These are phyloP conservation scores for Dione juno DNA, from an alignment of 2,888 invertebrate species.

Conservation along the genomic window DNA sequence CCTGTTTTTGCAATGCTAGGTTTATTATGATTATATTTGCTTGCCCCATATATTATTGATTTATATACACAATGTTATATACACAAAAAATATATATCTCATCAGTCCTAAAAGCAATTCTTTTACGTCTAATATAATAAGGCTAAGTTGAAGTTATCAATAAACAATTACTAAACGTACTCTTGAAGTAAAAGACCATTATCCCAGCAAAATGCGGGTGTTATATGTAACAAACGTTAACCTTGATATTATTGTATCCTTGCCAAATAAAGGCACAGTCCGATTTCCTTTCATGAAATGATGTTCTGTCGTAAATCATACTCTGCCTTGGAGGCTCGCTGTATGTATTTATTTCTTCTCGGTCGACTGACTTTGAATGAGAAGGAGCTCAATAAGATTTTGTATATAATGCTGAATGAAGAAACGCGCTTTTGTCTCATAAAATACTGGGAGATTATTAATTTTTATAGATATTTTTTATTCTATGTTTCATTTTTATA, in stretches of 20 bases:
- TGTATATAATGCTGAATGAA: conserved; percentile 49
- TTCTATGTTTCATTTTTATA: conserved; percentile 4
- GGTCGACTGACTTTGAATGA: conserved; percentile 55
- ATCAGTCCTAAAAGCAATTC: neutral
- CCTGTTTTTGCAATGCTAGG: no score
- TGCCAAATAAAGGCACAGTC: conserved; percentile 48
- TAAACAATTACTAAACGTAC: conserved; percentile 18
- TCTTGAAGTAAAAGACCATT: conserved; percentile 12
- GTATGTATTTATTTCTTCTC: conserved; percentile 56
- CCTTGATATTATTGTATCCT: conserved; percentile 45
- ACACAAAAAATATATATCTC: neutral
- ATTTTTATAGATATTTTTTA: conserved; percentile 45
- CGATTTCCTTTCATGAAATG: conserved; percentile 53
- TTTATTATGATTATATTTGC: no score
- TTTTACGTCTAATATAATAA: neutral
- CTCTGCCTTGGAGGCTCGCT: conserved; percentile 48
- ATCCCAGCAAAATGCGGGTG: conserved; percentile 37
- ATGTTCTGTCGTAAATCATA: conserved; percentile 65
- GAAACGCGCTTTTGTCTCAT: conserved; percentile 49
- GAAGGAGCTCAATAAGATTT: conserved; percentile 48
- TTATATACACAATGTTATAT: no score
- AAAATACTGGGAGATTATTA: conserved; percentile 46
- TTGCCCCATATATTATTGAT: neutral
- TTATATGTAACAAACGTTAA: conserved; percentile 35
- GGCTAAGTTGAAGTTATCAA: neutral